Conservation (phyloP, 2,113 vertebrate genomes). For the Limnothrissa miodon region DNA sequence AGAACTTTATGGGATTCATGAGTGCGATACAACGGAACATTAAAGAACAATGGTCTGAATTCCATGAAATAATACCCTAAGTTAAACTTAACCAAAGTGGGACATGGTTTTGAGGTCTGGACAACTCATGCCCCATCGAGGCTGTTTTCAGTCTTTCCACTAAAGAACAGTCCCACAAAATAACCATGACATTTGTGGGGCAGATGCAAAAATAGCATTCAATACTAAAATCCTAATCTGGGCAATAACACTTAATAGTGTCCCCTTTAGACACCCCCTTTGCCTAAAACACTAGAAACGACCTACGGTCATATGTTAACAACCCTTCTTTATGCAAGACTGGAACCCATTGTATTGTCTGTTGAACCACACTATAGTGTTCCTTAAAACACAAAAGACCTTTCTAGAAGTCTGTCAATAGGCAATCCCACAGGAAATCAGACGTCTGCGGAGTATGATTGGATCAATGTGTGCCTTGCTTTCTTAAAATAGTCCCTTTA, state of each 20-base stretch:
- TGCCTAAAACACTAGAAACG: neutral
- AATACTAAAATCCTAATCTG: neutral
- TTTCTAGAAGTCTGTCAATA: neutral
- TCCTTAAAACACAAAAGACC: neutral
- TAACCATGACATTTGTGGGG: neutral
- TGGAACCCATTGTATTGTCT: constrained; percentile 6
- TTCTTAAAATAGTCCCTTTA: neutral
- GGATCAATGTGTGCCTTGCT: neutral
- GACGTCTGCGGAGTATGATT: neutral
- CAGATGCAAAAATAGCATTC: neutral
- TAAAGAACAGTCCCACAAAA: neutral
- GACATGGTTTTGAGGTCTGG: constrained; percentile 2
- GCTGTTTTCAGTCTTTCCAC: neutral
- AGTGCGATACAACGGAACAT: neutral
- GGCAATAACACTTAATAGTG: neutral
- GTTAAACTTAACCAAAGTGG: neutral
- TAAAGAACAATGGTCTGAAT: neutral
- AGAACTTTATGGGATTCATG: neutral
- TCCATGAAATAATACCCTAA: neutral
- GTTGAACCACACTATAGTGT: neutral
- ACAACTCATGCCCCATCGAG: neutral
- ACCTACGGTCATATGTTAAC: constrained; percentile 9
- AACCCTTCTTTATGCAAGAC: neutral
- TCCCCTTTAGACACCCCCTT: neutral
- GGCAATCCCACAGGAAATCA: constrained; percentile 1